A percentile compares a stretch with the other conserved stretches of the same genome.
Conservation (phyloP, 2,113 vertebrate species). For the Chionomys nivalis region DNA sequence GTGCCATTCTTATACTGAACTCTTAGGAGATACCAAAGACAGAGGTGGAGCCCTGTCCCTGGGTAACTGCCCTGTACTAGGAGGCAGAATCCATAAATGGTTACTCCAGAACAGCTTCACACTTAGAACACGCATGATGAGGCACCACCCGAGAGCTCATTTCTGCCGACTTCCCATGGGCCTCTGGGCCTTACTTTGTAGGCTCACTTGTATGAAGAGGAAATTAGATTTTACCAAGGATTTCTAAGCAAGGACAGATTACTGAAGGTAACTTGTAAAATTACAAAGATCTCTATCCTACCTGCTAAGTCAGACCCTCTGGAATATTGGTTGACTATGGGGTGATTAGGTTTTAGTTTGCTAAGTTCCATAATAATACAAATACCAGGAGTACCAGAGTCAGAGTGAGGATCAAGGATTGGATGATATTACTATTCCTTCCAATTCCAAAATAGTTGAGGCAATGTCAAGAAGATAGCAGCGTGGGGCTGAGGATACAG, state of each 20-base stretch:
- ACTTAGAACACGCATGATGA: background rate
- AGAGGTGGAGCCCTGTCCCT: background rate
- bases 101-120: background rate
- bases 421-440: rapidly evolving
- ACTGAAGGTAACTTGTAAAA: background rate
- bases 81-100: background rate
- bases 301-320: background rate
- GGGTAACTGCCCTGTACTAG: background rate
- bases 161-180: background rate
- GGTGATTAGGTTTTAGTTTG: background rate
- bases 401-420: background rate
- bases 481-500: background rate
- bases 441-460: background rate
- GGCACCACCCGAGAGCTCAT: background rate
- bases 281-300: background rate
- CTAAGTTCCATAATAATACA: background rate
- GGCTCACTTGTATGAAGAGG: background rate
- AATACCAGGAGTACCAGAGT: background rate
- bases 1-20: background rate
- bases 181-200: background rate
- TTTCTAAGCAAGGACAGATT: constrained; percentile 3
- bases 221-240: background rate
- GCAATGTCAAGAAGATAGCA: background rate
- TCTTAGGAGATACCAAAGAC: background rate
- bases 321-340: background rate